Percentiles rank a stretch among this genome's conserved stretches.
phyloP scores from a whole-genome alignment of 2,888 invertebrate genomes.

The Alsophila aescularia region DNA sequence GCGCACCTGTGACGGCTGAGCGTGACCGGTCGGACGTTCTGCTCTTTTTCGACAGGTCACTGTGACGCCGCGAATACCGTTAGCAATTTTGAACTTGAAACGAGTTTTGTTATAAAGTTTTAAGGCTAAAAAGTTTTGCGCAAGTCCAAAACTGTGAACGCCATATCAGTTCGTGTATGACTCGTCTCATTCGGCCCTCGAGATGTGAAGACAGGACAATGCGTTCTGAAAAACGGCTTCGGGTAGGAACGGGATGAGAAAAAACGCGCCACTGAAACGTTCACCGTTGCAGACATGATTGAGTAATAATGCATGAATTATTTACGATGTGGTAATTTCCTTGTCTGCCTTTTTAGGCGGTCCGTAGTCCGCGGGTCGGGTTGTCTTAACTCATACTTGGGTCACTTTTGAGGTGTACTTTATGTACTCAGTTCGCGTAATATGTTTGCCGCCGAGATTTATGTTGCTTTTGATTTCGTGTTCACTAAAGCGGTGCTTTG shows the following conservation, averaged over 20 bases:
- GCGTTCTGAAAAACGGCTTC: conserved; percentile 56
- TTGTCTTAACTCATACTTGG: conserved; percentile 44
- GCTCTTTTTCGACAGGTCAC: conserved; percentile 71
- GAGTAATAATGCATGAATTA: conserved; percentile 82
- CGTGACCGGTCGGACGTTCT: conserved; percentile 66
- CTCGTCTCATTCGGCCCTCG: conserved; percentile 24
- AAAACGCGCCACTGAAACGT: conserved; percentile 61
- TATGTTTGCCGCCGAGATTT: conserved; percentile 53
- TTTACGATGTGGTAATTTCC: conserved; percentile 79
- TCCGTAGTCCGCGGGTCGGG: conserved; percentile 48
- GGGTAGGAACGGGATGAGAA: conserved; percentile 53
- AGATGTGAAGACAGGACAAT: conserved; percentile 66
- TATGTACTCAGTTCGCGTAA: conserved; percentile 45
- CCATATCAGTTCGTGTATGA: conserved; percentile 23
- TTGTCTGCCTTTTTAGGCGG: conserved; percentile 65
- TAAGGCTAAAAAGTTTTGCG: conserved; percentile 14
- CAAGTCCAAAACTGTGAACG: conserved; percentile 40
- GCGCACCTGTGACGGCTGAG: conserved; percentile 69
- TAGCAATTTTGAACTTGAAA: conserved; percentile 53
- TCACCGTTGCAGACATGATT: conserved; percentile 74
- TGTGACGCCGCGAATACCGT: conserved; percentile 62
- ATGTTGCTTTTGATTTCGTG: conserved; percentile 34
- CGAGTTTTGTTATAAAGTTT: conserved; percentile 41
- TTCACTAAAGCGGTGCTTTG: conserved; percentile 22
- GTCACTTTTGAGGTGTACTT: conserved; percentile 48